Base-by-base conservation (phyloP, 92 coral and sea anemone species). In the Epizoanthus rinbou region DNA sequence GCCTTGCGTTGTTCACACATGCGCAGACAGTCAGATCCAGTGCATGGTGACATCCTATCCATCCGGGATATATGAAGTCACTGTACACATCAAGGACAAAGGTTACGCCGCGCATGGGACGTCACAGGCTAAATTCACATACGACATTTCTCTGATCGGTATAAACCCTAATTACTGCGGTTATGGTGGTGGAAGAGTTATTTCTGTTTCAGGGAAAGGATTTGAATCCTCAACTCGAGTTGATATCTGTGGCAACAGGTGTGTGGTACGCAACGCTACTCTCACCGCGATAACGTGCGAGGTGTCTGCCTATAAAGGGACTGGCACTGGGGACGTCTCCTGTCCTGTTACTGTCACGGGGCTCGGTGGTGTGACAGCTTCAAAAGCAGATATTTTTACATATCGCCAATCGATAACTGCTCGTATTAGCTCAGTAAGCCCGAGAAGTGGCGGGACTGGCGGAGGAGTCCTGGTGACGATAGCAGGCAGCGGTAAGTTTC, bases 401-500 rank as follows among this genome's bases (percentile, higher is more conserved):
- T 94, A 92, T 86, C 88, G 85, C 47, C 80, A 76, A 53, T 86
- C 96, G 57, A 84, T 94, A 23, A 92, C 98, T 25, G 85, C 98
- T 60, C 85, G 81, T 57, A 92, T 92, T 58, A 79, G 84, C 56
- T 74, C 87, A 50, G 91, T 94, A 41, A 87, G 68, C 16, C 98
- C 96, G 35, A 78, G 89, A 73, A 91, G 93, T 60, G 98, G 98
- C 57, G 98, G 98, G 0, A 94, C 98, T 1, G 96, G 97, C 25
- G 98, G 98, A 67, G 97, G 98, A 18, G 92, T 83, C 4, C 63
- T 74, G 24, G 57, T 94, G 3, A 87, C 90, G 62, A 92, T 94
- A 14, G 84, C 37, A 45, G 98, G 98, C 54, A 73, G 73, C n/a
- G 98, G 95, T 92, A 68, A 89, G 91, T 87, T 22, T 21, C 28